Percentiles rank a stretch among this genome's conserved stretches.
phyloP scores from a whole-genome alignment of 2,888 invertebrate genomes.

The Drosophila affinis region DNA sequence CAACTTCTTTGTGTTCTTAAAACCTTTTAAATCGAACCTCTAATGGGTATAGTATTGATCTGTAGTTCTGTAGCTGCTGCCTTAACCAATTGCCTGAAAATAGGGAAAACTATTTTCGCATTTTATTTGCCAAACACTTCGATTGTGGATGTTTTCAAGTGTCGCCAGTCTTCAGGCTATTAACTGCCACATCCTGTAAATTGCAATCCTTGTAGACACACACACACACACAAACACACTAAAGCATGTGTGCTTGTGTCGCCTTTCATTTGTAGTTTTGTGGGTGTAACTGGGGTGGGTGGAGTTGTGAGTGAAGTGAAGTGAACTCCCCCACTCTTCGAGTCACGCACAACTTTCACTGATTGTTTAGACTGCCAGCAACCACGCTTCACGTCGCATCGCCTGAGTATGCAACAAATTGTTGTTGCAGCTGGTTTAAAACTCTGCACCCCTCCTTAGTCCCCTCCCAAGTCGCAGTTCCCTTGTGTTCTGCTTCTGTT shows the following conservation, averaged over 20 bases:
- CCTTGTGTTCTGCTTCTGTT: neutral
- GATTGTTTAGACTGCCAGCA: constrained; percentile 53
- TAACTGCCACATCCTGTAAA: constrained; percentile 38
- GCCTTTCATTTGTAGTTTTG: constrained; percentile 24
- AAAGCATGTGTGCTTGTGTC: constrained; percentile 31
- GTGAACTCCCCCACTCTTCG: constrained; percentile 9
- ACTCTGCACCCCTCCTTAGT: no score
- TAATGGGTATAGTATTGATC: neutral
- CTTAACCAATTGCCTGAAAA: constrained; percentile 3
- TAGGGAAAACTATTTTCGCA: neutral
- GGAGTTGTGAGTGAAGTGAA: constrained; percentile 22
- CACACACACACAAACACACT: neutral
- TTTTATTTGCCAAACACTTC: constrained; percentile 49
- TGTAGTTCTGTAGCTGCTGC: neutral
- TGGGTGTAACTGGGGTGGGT: constrained; percentile 24
- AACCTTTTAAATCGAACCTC: no score
- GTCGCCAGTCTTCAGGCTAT: constrained; percentile 38
- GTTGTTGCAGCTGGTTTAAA: constrained; percentile 29
- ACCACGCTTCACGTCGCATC: neutral
- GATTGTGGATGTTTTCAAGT: constrained; percentile 40
- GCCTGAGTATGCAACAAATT: constrained; percentile 64
- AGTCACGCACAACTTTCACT: constrained; percentile 69
- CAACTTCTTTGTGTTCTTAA: no score
- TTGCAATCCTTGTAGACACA: constrained; percentile 34
- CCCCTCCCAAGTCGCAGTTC: neutral